Base-by-base conservation (phyloP, 2,888 invertebrate genomes). In the Lithosia quadra region DNA sequence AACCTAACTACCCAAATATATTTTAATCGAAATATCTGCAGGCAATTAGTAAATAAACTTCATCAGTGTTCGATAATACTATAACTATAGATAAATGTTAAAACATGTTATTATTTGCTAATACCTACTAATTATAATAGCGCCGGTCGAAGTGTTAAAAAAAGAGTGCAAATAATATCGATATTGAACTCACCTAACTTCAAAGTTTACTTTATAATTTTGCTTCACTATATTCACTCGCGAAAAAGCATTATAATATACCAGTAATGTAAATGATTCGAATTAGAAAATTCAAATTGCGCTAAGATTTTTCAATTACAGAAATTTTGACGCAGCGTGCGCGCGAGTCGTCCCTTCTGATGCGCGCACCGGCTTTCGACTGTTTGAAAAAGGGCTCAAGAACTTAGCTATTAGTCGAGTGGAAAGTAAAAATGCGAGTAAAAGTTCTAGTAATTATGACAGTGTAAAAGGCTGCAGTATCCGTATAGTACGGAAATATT, bases 381-480 rank as follows among this genome's bases (percentile, higher is more conserved):
- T 88, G 89, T 87, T 87, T 86, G 87, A 86, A 89, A 90, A 92
- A 92, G 92, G 91, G 91, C 90, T 86, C 82, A 77, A 80, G 79
- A 83, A 81, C 82, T 79, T 78, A 78, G 71, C 77, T 76, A 80
- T 80, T 77, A 76, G 76, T 67, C 62, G 74, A 77, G 80, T 86
- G 86, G 90, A 91, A 91, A 91, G 91, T 91, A 90, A 91, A 90
- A 91, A 88, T 88, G 78, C 74, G 68, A 88, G 90, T 91, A 89
- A 91, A 90, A 90, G 88, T 84, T 83, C 75, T 67, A 78, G 69
- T 79, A 83, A 87, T 87, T 86, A 84, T 81, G 83, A 81, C 77
- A 69, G 72, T 68, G 69, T 71, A 69, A 72, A 81, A 72, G 77
- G 71, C 18, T 57, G 56, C 22, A 43, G 21, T 55, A 13, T 49